Evolutionary conservation across 2,888 invertebrate genomes (phyloP), one percentile per base, ranked within the genome.

Genomic region (Cephus spinipes): DNA sequence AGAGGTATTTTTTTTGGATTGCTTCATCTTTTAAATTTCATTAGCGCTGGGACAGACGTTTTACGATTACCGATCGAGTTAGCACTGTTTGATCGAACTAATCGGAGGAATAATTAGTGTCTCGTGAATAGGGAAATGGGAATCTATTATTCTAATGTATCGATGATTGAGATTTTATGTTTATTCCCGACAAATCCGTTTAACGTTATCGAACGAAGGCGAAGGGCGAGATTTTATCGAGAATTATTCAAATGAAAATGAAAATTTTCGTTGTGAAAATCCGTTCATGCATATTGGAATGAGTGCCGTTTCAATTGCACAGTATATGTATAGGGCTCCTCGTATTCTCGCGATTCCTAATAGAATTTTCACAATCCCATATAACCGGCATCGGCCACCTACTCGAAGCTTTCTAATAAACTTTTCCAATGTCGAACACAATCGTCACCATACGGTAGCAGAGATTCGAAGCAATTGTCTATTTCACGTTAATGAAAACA

Each of bases 221-320:
- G 6, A 40, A 55, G 40, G 55, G 55, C 23, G 55, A 23, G 23
- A 55, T 34, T 69, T 77, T 23, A 74, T 77, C 35, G 74, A 23
- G 68, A 55, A 75, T 75, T 75, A 78, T 75, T 78, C 75, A 34
- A 69, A 75, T 68, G 34, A 36, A 36, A 33, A n/a, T 15, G 15
- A 71, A 33, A 71, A 71, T 11, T 31, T 9, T 15, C 71, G 23
- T 11, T 11, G 12, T 6, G 11, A 33, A 31, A 71, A 30, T 4
- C 12, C 30, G 1, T 71, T 71, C 30, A 71, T 71, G 71, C 71
- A 71, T 71, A 71, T 71, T 71, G 71, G 0, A 71, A 15, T 2
- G 55, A 23, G 23, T 6, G 55, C 55, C 15, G 23, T 55, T 55
- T 23, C 23, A 55, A 23, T 55, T 55, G 23, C 55, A 23, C 15